Evolutionary conservation across 2,797 vertebrate genomes (phyloP), one percentile per base, ranked within the genome.

Genomic region (Megaceryle alcyon): DNA sequence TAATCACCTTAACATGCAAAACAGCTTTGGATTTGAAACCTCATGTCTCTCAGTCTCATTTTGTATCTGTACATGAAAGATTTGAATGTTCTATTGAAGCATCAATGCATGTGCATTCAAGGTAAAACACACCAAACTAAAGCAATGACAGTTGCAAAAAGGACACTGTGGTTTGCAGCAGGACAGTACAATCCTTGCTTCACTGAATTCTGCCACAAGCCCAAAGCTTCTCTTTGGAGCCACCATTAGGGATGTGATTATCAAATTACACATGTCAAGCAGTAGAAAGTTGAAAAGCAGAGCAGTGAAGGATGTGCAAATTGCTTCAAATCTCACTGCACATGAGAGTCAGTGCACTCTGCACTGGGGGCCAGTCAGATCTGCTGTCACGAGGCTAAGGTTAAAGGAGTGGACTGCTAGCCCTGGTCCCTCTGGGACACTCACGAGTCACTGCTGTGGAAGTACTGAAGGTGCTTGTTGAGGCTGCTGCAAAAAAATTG

Each of bases 401-500:
- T 14, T 65, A n/a, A 87, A 22, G 57, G 23, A 65, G 18, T 8
- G 12, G 22, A 68, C 33, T 14, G 78, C 43, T 46, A 44, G 12
- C 63, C 73, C 12, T 22, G 18, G 29, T 46, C 37, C 59, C 31
- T 83, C 37, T 18, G 41, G 18, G 53, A 71, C 59, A 96, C 98
- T 82, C 97, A 99, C 98, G 37, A 92, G 89, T 97, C 76, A 29
- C 97, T 95, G 51, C 92, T 37, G 28, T 35, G 73, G 93, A 98
- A 97, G 91, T 98, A 82, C 7, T 70, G 44, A 54, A 98, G 97
- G 98, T 98, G 97, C 63, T 96, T 98, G 39, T 17, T 9, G 57
- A 99, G 73, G 75, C 96, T 97, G 23, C 91, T 93, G 72, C 96
- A 96, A 90, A 98, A 35, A 22, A 35, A 61, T 18, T 92, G 88